A percentile compares a stretch with the other conserved stretches of the same genome.
Evolutionary conservation across 1,140 invertebrate genomes (phyloP).

Genomic region (Aphidius ervi): DNA sequence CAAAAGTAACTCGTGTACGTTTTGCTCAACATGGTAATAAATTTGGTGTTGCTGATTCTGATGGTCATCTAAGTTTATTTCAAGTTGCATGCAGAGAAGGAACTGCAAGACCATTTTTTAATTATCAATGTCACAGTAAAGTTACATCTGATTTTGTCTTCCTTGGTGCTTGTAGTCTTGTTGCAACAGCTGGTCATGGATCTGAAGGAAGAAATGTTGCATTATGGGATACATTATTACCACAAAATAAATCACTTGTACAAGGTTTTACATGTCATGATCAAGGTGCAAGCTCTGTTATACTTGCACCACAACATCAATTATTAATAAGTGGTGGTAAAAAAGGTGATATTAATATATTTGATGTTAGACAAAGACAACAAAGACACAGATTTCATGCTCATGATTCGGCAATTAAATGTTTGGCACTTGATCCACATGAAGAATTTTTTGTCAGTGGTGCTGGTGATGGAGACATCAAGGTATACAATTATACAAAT

Average conservation of each 20-base stretch:
- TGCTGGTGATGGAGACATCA: slow-evolving; percentile 97
- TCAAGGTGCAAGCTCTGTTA: slow-evolving; percentile 80
- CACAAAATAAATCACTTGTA: slow-evolving; percentile 88
- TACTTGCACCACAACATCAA: slow-evolving; percentile 91
- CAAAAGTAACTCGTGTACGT: slow-evolving; percentile 92
- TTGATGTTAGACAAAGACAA: slow-evolving; percentile 85
- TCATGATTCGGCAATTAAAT: slow-evolving; percentile 91
- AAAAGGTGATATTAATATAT: slow-evolving; percentile 92
- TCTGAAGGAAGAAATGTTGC: slow-evolving; percentile 97
- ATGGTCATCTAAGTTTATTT: slow-evolving; percentile 87
- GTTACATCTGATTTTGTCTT: slow-evolving; percentile 97
- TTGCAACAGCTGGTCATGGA: slow-evolving; percentile 96
- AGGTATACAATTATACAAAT: slow-evolving; percentile 60
- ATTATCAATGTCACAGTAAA: slow-evolving; percentile 94
- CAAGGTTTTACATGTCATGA: slow-evolving; percentile 91
- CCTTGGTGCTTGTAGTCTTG: slow-evolving; percentile 91
- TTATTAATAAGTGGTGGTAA: slow-evolving; percentile 91
- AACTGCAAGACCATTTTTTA: slow-evolving; percentile 89
- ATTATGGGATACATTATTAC: slow-evolving; percentile 97
- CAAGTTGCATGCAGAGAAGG: slow-evolving; percentile 84
- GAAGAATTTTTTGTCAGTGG: slow-evolving; percentile 97
- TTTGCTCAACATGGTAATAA: slow-evolving; percentile 98
- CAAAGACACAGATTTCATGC: slow-evolving; percentile 86
- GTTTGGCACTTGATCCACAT: slow-evolving; percentile 86
- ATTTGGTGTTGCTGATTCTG: slow-evolving; percentile 92